Conservation (phyloP, 2,113 vertebrate species). For the Erythrolamprus reginae region DNA sequence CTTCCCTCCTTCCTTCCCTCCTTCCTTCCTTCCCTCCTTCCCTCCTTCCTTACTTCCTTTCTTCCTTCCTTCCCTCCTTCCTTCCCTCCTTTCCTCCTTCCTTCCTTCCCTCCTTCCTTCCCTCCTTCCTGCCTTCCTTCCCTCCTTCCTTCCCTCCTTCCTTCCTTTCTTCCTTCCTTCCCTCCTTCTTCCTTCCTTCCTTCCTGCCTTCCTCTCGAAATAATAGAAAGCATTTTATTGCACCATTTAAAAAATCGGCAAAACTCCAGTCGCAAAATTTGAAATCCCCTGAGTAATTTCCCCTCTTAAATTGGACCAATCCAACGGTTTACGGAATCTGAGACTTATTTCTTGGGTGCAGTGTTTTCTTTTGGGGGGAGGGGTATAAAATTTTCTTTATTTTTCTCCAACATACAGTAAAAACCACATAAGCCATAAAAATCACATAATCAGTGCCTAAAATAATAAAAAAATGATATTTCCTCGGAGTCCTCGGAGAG, state of each 20-base stretch:
- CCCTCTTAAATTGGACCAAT: not conserved
- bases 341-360: not conserved
- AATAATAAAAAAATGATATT: too few relatives aligned
- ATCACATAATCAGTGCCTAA: too few relatives aligned
- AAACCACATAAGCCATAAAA: too few relatives aligned
- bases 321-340: not conserved
- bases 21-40: not conserved
- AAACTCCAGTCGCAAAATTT: not conserved
- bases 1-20: not conserved
- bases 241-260: not conserved
- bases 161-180: not conserved
- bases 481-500: too few relatives aligned
- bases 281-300: not conserved
- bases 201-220: not conserved
- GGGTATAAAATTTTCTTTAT: too few relatives aligned
- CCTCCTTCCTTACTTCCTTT: not conserved
- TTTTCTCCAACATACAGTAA: too few relatives aligned
- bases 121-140: not conserved
- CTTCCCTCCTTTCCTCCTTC: not conserved
- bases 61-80: not conserved
- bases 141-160: not conserved
- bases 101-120: not conserved
- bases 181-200: not conserved
- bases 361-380: too few relatives aligned
- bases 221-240: not conserved